Evolutionary conservation across 2,888 invertebrate species (phyloP).

Genomic region (Amphipyra tragopoginis): DNA sequence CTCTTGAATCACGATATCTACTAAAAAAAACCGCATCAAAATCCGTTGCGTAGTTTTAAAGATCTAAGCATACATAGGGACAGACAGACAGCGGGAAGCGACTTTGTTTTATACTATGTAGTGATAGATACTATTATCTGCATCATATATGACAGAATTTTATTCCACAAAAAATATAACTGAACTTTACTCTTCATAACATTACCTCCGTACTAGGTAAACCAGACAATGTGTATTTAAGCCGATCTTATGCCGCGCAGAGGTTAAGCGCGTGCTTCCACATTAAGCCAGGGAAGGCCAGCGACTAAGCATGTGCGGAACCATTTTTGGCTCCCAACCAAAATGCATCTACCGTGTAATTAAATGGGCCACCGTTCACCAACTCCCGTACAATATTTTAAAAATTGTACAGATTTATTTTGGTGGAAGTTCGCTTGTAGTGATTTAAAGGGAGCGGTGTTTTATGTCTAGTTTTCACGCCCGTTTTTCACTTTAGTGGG

Average conservation of each 20-base stretch:
- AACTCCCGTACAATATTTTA: slow-evolving; percentile 53
- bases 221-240: slow-evolving; percentile 31
- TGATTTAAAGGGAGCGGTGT: slow-evolving; percentile 39
- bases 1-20: too few relatives aligned
- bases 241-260: slow-evolving; percentile 24
- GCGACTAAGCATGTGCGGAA: slow-evolving; percentile 52
- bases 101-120: too few relatives aligned
- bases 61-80: too few relatives aligned
- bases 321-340: slow-evolving; percentile 66
- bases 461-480: slow-evolving; percentile 31
- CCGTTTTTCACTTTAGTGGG: slow-evolving; percentile 6
- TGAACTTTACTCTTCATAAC: not conserved
- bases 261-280: slow-evolving; percentile 41
- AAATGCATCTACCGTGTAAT: slow-evolving; percentile 67
- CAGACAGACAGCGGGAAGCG: too few relatives aligned
- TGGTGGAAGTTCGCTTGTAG: slow-evolving; percentile 29
- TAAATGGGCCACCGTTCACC: slow-evolving; percentile 62
- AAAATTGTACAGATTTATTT: slow-evolving; percentile 52
- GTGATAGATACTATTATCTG: too few relatives aligned
- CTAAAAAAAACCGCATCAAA: too few relatives aligned
- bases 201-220: slow-evolving; percentile 5
- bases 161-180: too few relatives aligned
- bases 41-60: too few relatives aligned
- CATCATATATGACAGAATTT: too few relatives aligned
- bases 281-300: slow-evolving; percentile 39